phyloP scores from a whole-genome alignment of 35 echinoderm and acorn worm species.

The Chiridota heheva region DNA sequence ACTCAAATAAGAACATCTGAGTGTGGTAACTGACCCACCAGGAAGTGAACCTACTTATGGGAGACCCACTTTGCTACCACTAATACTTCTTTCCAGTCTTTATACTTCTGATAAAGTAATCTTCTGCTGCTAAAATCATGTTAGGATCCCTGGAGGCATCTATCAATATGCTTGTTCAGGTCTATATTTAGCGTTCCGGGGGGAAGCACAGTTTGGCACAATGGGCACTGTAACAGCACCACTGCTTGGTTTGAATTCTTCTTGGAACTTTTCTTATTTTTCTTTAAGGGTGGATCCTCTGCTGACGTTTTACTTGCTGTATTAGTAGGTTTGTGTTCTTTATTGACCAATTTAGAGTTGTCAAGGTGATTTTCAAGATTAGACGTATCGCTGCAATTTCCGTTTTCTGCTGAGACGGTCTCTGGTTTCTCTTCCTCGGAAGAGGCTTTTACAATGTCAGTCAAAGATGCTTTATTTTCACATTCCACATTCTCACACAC shows the following conservation, averaged over 20 bases:
- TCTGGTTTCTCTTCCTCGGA: no score
- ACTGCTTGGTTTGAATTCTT: constrained; percentile 27
- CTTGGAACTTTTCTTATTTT: constrained; percentile 17
- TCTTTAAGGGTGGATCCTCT: constrained; percentile 53
- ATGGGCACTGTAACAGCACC: constrained; percentile 62
- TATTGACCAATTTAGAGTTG: constrained; percentile 8
- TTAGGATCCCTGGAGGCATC: no score
- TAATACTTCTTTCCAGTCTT: no score
- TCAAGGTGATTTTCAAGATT: constrained; percentile 8
- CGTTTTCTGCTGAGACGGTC: neutral
- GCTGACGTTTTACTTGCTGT: constrained; percentile 6
- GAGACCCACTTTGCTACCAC: no score
- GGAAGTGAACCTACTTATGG: no score
- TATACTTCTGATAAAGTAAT: no score
- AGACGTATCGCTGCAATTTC: neutral
- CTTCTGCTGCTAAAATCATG: no score
- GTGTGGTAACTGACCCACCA: no score
- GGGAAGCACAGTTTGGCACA: constrained; percentile 58
- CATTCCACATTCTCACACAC: no score
- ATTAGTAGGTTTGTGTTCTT: neutral
- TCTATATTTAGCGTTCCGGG: constrained; percentile 43
- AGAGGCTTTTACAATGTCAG: no score
- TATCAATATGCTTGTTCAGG: constrained; percentile 79
- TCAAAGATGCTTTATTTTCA: no score
- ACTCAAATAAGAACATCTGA: no score